These are phyloP conservation scores for Ommatoiulus sabulosus DNA, from an alignment of 2,888 invertebrate genomes.

Conservation along the genomic window DNA sequence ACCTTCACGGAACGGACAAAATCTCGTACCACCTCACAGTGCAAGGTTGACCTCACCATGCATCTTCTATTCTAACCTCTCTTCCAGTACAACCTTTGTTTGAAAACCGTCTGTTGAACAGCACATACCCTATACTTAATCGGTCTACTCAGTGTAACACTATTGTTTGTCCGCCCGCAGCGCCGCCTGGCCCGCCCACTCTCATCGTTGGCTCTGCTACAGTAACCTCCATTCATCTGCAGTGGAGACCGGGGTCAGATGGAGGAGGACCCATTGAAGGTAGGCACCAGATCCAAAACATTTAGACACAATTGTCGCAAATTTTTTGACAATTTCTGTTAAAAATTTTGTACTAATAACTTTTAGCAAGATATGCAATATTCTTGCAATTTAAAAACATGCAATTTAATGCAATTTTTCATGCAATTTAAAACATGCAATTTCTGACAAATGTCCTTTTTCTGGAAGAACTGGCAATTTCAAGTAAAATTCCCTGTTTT, in stretches of 20 bases:
- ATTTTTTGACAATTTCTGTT: neutral
- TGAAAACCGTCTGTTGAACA: neutral
- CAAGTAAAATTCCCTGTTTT: too few relatives aligned
- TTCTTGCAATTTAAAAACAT: too few relatives aligned
- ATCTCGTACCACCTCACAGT: conserved; percentile 66
- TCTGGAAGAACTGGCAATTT: neutral
- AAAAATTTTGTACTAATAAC: too few relatives aligned
- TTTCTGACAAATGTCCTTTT: neutral
- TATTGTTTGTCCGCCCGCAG: conserved; percentile 16
- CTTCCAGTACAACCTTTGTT: conserved; percentile 51
- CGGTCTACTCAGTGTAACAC: neutral
- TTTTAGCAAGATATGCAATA: too few relatives aligned
- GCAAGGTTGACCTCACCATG: conserved; percentile 64
- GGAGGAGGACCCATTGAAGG: conserved; percentile 59
- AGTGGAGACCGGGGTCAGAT: conserved; percentile 58
- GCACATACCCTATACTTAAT: neutral
- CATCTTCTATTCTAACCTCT: neutral
- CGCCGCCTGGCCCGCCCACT: conserved; percentile 58
- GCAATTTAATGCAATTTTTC: too few relatives aligned
- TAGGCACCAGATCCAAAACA: neutral
- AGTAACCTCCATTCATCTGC: conserved; percentile 57
- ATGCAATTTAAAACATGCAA: too few relatives aligned
- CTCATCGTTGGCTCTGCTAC: conserved; percentile 50
- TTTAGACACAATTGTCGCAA: neutral
- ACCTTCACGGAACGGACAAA: conserved; percentile 66